Conservation (phyloP, 1,140 invertebrate genomes). For the Ctenoplectra terminalis region DNA sequence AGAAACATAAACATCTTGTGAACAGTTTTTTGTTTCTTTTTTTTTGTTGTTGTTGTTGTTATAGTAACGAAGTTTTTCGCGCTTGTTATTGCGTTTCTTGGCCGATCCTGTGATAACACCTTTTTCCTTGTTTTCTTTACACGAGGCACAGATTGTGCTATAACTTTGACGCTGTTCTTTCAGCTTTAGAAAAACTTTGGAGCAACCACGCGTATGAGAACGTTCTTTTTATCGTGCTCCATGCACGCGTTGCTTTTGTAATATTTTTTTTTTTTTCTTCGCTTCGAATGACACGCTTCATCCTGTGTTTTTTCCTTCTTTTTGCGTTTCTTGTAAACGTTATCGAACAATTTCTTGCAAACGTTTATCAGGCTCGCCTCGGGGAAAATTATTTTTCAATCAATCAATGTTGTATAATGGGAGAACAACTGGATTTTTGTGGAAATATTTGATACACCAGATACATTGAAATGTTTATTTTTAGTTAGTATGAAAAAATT, state of each 20-base stretch:
- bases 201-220: neutral
- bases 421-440: neutral
- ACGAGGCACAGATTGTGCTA: neutral
- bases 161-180: neutral
- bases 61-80: too few species aligned
- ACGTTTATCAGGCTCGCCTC: neutral
- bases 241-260: neutral
- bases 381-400: neutral
- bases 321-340: neutral
- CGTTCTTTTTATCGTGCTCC: conserved; percentile 7
- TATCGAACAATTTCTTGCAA: neutral
- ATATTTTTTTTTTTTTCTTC: neutral
- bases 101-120: neutral
- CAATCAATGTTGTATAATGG: neutral
- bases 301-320: neutral
- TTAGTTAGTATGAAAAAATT: too few species aligned
- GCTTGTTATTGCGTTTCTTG: neutral
- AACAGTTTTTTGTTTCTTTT: neutral
- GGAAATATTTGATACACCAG: neutral
- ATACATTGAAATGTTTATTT: neutral
- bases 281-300: neutral
- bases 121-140: neutral
- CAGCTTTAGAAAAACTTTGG: neutral
- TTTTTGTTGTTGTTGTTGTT: too few species aligned
- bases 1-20: neutral